Conservation (phyloP, 2,888 invertebrate species). For the Parascotia fuliginaria region DNA sequence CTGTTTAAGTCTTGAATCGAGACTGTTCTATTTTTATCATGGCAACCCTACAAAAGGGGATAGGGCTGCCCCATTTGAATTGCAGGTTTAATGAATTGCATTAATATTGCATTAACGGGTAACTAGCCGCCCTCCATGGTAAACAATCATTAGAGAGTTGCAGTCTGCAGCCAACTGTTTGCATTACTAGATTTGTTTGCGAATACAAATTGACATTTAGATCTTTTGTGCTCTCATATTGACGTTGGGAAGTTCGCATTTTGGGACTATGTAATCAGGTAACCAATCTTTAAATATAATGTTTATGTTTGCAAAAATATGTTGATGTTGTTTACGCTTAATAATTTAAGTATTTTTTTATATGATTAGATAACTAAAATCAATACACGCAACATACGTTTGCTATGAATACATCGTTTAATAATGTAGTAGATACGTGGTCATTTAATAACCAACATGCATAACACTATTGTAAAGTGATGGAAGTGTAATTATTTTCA, state of each 20-base stretch:
- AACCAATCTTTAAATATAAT: too few relatives aligned
- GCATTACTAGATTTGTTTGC: conserved; percentile 77
- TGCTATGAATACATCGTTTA: too few relatives aligned
- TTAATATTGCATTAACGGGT: conserved; percentile 85
- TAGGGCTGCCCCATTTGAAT: conserved; percentile 68
- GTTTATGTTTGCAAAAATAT: too few relatives aligned
- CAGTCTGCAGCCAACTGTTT: conserved; percentile 66
- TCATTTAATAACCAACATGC: too few relatives aligned
- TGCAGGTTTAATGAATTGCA: conserved; percentile 85
- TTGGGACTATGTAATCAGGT: conserved; percentile 7
- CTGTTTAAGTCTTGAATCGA: too few relatives aligned
- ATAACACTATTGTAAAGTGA: not conserved
- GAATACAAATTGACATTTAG: conserved; percentile 80
- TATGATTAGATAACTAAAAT: too few relatives aligned
- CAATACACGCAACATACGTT: too few relatives aligned
- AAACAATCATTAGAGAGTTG: conserved; percentile 81
- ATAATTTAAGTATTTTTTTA: too few relatives aligned
- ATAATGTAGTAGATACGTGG: too few relatives aligned
- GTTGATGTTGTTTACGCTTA: too few relatives aligned
- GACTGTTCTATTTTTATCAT: conserved; percentile 23
- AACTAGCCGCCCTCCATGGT: conserved; percentile 75
- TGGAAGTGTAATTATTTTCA: conserved; percentile 29
- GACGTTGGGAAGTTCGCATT: conserved; percentile 14
- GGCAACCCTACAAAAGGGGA: conserved; percentile 30
- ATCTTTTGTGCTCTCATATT: conserved; percentile 43